Conservation (phyloP, 2,797 vertebrate genomes). For the Glyptemys insculpta region DNA sequence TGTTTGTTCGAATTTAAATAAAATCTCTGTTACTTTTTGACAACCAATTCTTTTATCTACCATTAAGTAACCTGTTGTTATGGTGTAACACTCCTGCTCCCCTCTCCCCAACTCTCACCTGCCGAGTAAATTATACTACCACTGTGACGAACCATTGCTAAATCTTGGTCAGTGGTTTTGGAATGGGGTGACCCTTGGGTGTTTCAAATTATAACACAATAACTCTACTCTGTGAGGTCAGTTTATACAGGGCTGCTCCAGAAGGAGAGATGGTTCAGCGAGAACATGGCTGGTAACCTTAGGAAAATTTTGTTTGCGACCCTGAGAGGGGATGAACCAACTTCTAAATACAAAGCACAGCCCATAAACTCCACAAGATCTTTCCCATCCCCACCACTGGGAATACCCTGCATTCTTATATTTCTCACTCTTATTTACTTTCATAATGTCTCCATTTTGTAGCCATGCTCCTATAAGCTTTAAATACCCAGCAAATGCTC, state of each 20-base stretch:
- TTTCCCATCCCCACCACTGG: neutral
- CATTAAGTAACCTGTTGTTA: neutral
- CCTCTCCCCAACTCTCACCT: neutral
- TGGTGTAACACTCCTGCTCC: neutral
- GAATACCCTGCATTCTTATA: neutral
- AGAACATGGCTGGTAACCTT: neutral
- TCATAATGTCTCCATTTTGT: neutral
- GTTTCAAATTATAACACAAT: neutral
- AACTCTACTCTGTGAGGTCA: neutral
- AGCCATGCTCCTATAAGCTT: neutral
- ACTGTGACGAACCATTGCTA: neutral
- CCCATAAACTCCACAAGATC: neutral
- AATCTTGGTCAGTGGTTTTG: neutral
- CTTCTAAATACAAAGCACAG: neutral
- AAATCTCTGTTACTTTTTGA: too few species aligned
- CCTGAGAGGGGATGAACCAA: neutral
- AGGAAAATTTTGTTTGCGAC: neutral
- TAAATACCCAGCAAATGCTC: neutral
- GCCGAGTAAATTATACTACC: neutral
- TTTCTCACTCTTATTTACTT: neutral
- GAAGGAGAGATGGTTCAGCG: neutral
- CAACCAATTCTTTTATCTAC: neutral
- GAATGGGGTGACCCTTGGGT: neutral
- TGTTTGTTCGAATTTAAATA: too few species aligned
- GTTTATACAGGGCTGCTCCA: neutral